These are phyloP conservation scores for Schizothorax lantsangensis DNA, from an alignment of 2,797 vertebrate genomes.

Conservation along the genomic window DNA sequence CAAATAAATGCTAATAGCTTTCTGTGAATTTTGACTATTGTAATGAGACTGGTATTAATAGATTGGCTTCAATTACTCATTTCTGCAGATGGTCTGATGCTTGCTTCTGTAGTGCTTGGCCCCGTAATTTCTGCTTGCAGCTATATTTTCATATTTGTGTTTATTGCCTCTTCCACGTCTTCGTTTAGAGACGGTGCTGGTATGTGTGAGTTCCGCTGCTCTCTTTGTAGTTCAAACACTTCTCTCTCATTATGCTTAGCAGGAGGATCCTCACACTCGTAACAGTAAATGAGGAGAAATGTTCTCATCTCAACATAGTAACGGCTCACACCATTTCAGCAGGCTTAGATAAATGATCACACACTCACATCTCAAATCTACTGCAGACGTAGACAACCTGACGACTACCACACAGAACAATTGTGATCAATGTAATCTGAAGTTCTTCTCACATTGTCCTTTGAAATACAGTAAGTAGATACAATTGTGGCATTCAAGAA, in stretches of 20 bases:
- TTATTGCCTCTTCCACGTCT: background rate
- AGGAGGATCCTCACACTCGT: conserved; percentile 28
- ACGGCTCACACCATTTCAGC: background rate
- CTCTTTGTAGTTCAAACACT: conserved; percentile 51
- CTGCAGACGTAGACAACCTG: background rate
- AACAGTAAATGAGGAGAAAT: conserved; percentile 14
- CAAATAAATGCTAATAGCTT: too few species aligned
- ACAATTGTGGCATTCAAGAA: conserved; percentile 3
- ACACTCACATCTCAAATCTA: background rate
- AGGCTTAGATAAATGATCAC: conserved; percentile 27
- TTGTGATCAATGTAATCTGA: background rate
- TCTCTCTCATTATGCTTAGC: conserved; percentile 21
- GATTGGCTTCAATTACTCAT: too few species aligned
- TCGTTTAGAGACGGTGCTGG: background rate
- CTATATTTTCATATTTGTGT: background rate
- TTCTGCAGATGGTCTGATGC: too few species aligned
- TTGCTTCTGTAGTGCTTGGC: too few species aligned
- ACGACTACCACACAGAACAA: background rate
- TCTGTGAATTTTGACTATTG: too few species aligned
- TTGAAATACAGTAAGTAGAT: background rate
- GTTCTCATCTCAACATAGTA: background rate
- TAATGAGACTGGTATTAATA: too few species aligned
- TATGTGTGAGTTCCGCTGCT: background rate
- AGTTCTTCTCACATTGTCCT: conserved; percentile 2
- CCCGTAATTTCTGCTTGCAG: too few species aligned